Evolutionary conservation across 1,140 invertebrate genomes (phyloP).

Genomic region (Uloborus diversus): DNA sequence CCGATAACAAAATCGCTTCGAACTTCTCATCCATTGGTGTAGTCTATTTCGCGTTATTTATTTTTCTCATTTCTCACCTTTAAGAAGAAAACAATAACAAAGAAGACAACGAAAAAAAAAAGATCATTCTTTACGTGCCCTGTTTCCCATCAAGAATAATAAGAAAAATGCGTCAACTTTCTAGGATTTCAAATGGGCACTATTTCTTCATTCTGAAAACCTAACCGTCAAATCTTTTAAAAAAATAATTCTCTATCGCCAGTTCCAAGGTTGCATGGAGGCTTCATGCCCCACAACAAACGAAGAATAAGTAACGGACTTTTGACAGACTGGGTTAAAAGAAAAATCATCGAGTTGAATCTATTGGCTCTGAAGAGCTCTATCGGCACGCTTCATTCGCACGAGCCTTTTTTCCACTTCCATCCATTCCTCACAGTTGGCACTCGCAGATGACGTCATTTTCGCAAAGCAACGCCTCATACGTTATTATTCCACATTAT

Average conservation of each 20-base stretch:
- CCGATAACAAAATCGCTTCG: slow-evolving; percentile 27
- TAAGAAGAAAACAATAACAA: slow-evolving; percentile 17
- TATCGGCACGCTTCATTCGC: slow-evolving; percentile 4
- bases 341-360: slow-evolving; percentile 35
- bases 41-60: slow-evolving; percentile 38
- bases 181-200: slow-evolving; percentile 23
- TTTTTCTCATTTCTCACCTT: slow-evolving; percentile 18
- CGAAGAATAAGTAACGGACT: slow-evolving; percentile 45
- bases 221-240: neutral
- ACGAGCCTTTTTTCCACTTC: slow-evolving; percentile 8
- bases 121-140: slow-evolving; percentile 35
- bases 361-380: slow-evolving; percentile 13
- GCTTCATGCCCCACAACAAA: slow-evolving; percentile 27
- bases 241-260: slow-evolving; percentile 45
- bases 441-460: slow-evolving; percentile 19
- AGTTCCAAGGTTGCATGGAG: slow-evolving; percentile 18
- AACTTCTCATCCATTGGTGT: slow-evolving; percentile 32
- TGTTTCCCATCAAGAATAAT: neutral
- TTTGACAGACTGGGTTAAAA: slow-evolving; percentile 46
- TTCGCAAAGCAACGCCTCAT: slow-evolving; percentile 13
- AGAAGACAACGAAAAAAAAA: slow-evolving; percentile 12
- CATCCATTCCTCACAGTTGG: neutral
- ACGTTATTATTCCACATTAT: slow-evolving; percentile 44
- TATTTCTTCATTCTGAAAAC: slow-evolving; percentile 35
- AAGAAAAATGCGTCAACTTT: slow-evolving; percentile 28